Base-by-base conservation (phyloP, 2,797 vertebrate species). In the Psittacula derbiana region DNA sequence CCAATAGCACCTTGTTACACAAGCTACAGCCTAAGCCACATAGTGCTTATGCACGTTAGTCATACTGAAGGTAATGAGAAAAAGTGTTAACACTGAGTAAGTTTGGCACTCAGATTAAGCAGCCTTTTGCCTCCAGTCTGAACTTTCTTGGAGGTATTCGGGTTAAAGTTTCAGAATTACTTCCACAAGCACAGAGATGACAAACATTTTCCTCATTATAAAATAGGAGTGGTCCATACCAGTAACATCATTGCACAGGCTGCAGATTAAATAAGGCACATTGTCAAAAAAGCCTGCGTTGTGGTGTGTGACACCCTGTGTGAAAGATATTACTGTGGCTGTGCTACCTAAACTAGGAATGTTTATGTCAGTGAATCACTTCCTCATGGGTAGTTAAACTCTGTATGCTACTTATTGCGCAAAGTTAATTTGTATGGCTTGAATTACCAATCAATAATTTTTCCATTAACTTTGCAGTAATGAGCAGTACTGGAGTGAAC, bases 391-490 rank as follows among this genome's bases (percentile, higher is more conserved):
- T 23, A 57, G 44, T 76, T 86, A 92, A 74, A 62, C 36, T 49
- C 64, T 36, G 27, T 28, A 12, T 25, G n/a, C 43, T 78, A 33
- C 72, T 65, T 62, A 16, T 55, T 38, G 55, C 16, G 10, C 61
- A 65, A 61, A 92, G 69, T 86, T 92, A 62, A 88, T 92, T 88
- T 72, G 50, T 75, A 66, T 10, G 18, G 30, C 52, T 70, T 60
- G 66, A 93, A 50, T 30, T 50, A 76, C 62, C 17, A 11, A 90
- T 96, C 94, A 96, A 95, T 96, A 95, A 33, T 86, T 91, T 95
- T 96, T 88, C 87, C 91, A 95, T 95, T 95, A 94, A 60, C 76
- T 92, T 43, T 76, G 62, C 55, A 67, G 47, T 88, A 86, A 90
- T 90, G 52, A 92, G 92, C 91, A 53, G 76, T 86, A 88, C 31